These are phyloP conservation scores for Drosophila monieri DNA, from an alignment of 2,888 invertebrate genomes.

Conservation along the genomic window DNA sequence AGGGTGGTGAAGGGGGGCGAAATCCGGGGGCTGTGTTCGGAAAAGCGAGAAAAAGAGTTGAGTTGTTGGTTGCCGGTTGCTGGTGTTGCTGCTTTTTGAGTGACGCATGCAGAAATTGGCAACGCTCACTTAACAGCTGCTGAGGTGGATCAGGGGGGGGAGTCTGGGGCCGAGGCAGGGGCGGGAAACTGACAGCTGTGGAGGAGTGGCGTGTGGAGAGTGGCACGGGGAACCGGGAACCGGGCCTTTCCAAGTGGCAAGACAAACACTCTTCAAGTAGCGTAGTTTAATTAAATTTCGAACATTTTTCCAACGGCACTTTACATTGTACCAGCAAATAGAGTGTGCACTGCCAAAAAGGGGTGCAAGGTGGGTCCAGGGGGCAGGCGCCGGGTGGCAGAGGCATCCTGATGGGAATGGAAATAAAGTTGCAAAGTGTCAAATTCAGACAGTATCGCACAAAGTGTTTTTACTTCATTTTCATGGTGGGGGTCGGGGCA, in stretches of 20 bases:
- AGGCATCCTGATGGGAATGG: neutral
- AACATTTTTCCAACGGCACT: constrained; percentile 66
- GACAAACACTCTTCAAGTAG: constrained; percentile 65
- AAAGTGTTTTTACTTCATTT: constrained; percentile 25
- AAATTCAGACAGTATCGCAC: constrained; percentile 58
- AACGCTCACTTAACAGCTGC: constrained; percentile 54
- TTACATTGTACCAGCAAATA: constrained; percentile 47
- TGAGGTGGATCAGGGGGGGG: constrained; percentile 17
- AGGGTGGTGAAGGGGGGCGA: constrained; percentile 16
- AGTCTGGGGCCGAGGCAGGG: neutral
- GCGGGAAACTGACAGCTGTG: constrained; percentile 61
- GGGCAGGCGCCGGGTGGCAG: neutral
- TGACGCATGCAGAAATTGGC: constrained; percentile 73
- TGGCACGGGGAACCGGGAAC: neutral
- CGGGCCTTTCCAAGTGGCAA: constrained; percentile 39
- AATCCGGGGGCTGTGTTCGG: neutral
- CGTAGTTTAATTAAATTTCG: constrained; percentile 72
- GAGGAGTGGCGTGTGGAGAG: constrained; percentile 2
- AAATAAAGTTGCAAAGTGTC: constrained; percentile 55
- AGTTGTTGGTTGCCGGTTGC: constrained; percentile 43
- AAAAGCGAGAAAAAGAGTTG: constrained; percentile 46
- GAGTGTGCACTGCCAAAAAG: constrained; percentile 26
- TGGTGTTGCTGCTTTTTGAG: constrained; percentile 48
- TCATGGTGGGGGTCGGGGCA: neutral
- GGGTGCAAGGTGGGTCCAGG: constrained; percentile 30